Evolutionary conservation across 2,888 invertebrate species (phyloP).

Genomic region (Amphipoea oculea): DNA sequence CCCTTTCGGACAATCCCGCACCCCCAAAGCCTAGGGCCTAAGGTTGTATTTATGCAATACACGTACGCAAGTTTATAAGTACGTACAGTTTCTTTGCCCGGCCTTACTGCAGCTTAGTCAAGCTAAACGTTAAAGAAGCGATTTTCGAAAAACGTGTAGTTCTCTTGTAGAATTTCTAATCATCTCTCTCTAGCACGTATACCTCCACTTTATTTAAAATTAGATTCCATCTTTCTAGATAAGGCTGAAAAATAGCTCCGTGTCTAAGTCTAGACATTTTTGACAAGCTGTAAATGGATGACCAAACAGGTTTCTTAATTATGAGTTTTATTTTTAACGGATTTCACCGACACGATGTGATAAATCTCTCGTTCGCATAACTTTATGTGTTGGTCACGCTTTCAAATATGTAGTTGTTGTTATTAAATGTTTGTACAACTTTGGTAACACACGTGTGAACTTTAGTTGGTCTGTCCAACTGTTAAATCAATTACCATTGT

Average conservation of each 20-base stretch:
- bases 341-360: constrained; percentile 16
- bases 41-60: not conserved
- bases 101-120: not conserved
- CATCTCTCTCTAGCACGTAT: not conserved
- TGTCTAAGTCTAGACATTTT: constrained; percentile 19
- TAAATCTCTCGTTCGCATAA: constrained; percentile 51
- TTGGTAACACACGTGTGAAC: constrained; percentile 51
- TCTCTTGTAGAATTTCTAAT: not conserved
- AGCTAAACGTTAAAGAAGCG: not conserved
- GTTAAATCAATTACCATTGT: constrained; percentile 53
- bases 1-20: too few relatives aligned
- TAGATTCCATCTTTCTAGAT: constrained; percentile 15
- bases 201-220: not conserved
- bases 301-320: constrained; percentile 32
- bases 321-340: constrained; percentile 4
- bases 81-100: not conserved
- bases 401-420: constrained; percentile 34
- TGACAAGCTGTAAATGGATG: not conserved
- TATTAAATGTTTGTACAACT: constrained; percentile 45
- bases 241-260: not conserved
- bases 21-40: not conserved
- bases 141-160: not conserved
- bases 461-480: constrained; percentile 20
- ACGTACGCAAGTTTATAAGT: too few relatives aligned
- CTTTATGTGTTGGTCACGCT: constrained; percentile 49